These are phyloP conservation scores for Solea senegalensis DNA, from an alignment of 2,113 vertebrate species.

Conservation along the genomic window DNA sequence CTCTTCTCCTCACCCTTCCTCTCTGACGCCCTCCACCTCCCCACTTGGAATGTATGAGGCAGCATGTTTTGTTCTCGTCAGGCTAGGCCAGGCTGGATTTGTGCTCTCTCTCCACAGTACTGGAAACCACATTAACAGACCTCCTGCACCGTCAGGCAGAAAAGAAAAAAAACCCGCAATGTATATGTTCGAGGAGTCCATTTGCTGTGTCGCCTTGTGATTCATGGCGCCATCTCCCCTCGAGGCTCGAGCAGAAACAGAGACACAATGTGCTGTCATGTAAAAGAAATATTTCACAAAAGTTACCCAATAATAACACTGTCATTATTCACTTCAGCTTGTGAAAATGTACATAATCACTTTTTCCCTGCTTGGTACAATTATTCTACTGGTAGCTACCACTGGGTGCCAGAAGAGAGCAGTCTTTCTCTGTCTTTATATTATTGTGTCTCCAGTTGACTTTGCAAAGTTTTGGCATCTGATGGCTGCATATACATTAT, in stretches of 20 bases:
- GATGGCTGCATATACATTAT: too few relatives aligned
- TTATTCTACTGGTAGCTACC: not conserved
- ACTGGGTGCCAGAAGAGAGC: not conserved
- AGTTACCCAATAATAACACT: too few relatives aligned
- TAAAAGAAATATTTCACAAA: too few relatives aligned
- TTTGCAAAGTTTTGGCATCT: too few relatives aligned
- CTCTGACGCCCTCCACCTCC: constrained; percentile 21
- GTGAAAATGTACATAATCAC: not conserved
- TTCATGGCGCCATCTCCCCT: not conserved
- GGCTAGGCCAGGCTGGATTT: constrained; percentile 30
- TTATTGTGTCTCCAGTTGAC: too few relatives aligned
- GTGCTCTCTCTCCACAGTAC: constrained; percentile 15
- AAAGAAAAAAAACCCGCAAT: not conserved
- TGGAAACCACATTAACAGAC: constrained; percentile 66
- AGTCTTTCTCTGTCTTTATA: not conserved
- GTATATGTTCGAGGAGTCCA: constrained; percentile 30
- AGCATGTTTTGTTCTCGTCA: constrained; percentile 68
- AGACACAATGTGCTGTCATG: not conserved
- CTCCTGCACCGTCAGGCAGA: constrained; percentile 41
- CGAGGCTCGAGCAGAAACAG: not conserved
- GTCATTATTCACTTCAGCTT: too few relatives aligned
- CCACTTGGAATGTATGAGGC: constrained; percentile 71
- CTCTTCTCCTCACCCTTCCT: constrained; percentile 19
- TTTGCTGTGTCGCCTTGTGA: constrained; percentile 19
- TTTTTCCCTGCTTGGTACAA: not conserved